Conservation (phyloP, 1,140 invertebrate genomes). For the Nasonia giraulti region DNA sequence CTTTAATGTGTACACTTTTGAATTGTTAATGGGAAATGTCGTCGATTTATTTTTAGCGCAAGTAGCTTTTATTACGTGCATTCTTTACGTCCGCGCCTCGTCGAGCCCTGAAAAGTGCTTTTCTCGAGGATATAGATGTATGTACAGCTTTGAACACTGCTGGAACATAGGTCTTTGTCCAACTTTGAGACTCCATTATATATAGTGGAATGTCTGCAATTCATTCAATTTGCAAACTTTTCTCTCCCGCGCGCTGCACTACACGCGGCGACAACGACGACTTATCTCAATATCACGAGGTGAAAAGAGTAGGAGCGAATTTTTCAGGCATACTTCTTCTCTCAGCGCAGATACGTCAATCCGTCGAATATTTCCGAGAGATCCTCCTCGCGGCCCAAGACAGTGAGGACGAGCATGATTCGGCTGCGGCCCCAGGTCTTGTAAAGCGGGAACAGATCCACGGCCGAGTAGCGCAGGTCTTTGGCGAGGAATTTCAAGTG, state of each 20-base stretch:
- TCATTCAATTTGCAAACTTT: neutral
- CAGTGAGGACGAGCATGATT: constrained; percentile 55
- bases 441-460: constrained; percentile 49
- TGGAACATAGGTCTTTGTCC: constrained; percentile 10
- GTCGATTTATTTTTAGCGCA: constrained; percentile 30
- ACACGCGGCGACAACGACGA: neutral
- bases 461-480: constrained; percentile 51
- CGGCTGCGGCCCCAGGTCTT: constrained; percentile 47
- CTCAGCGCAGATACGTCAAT: constrained; percentile 51
- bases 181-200: neutral
- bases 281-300: neutral
- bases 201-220: neutral
- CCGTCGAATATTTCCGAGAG: constrained; percentile 58
- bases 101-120: constrained; percentile 16
- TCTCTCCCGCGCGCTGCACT: neutral
- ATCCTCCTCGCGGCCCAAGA: constrained; percentile 57
- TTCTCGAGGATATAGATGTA: neutral
- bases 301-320: neutral
- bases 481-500: constrained; percentile 59
- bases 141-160: neutral
- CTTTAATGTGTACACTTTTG: too few species aligned
- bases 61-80: neutral
- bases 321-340: neutral
- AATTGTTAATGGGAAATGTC: neutral
- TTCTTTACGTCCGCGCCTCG: neutral